Percentiles rank a stretch among this genome's conserved stretches.
Conservation (phyloP, 2,797 vertebrate species). For the Lithobates pipiens region DNA sequence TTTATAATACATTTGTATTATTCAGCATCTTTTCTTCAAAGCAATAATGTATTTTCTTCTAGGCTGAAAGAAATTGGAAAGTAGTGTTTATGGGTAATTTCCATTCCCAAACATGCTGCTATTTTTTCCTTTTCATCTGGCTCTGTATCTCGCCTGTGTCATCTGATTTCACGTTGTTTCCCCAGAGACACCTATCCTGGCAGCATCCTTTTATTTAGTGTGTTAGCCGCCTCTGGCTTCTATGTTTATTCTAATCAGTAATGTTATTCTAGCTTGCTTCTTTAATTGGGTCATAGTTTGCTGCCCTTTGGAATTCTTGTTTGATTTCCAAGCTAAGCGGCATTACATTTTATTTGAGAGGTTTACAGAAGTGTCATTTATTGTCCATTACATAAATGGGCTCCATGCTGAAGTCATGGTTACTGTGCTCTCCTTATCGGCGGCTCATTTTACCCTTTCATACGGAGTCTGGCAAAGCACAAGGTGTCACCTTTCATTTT, state of each 20-base stretch:
- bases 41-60: constrained; percentile 15
- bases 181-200: constrained; percentile 32
- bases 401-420: constrained; percentile 61
- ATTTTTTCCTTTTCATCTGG: constrained; percentile 38
- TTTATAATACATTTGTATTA: constrained; percentile 20
- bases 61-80: constrained; percentile 20
- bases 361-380: constrained; percentile 57
- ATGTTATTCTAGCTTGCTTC: constrained; percentile 9
- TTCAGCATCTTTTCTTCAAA: constrained; percentile 23
- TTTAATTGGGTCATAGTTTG: constrained; percentile 26
- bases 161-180: constrained; percentile 29
- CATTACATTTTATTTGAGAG: constrained; percentile 50
- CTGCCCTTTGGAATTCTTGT: constrained; percentile 52
- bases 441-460: constrained; percentile 49
- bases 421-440: constrained; percentile 57
- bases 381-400: constrained; percentile 47
- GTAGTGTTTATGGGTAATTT: constrained; percentile 38
- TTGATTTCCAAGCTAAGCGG: constrained; percentile 35
- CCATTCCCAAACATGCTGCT: constrained; percentile 38
- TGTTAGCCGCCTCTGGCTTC: constrained; percentile 12
- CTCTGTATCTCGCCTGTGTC: constrained; percentile 24
- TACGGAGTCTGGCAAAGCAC: constrained; percentile 35
- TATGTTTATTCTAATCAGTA: constrained; percentile 49
- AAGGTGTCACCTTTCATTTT: constrained; percentile 52
- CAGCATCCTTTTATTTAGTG: constrained; percentile 21